Evolutionary conservation across 2,113 vertebrate species (phyloP).

Genomic region (Nansenia antarctica): DNA sequence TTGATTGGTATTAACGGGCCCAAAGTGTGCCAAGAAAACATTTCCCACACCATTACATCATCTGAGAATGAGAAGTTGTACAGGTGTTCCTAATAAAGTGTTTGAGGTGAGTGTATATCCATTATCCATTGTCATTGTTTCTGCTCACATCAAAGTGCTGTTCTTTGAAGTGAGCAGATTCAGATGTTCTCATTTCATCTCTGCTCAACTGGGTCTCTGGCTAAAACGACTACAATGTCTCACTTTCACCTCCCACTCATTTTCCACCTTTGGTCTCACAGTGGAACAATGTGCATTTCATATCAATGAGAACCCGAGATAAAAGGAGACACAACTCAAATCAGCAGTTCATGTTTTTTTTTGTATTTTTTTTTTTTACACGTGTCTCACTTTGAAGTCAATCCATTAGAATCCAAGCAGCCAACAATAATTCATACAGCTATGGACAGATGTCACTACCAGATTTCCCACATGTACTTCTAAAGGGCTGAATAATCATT

Average conservation of each 20-base stretch:
- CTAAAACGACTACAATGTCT: not conserved
- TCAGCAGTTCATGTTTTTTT: slow-evolving; percentile 32
- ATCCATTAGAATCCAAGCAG: not conserved
- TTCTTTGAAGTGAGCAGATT: not conserved
- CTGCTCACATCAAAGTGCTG: not conserved
- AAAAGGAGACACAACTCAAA: slow-evolving; percentile 42
- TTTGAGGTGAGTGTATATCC: too few species aligned
- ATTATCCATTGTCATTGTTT: too few species aligned
- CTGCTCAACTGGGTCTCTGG: not conserved
- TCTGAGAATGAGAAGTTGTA: too few species aligned
- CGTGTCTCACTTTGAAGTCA: slow-evolving; percentile 43
- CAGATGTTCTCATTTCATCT: not conserved
- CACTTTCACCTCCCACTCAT: slow-evolving; percentile 1
- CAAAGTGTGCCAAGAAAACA: too few species aligned
- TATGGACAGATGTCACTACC: not conserved
- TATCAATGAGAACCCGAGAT: slow-evolving; percentile 26
- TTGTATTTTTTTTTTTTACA: too few species aligned
- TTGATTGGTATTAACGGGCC: too few species aligned
- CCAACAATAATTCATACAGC: slow-evolving; percentile 28
- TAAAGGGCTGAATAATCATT: too few species aligned
- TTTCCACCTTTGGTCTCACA: slow-evolving; percentile 12
- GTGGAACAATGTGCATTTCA: slow-evolving; percentile 14
- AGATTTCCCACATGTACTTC: not conserved
- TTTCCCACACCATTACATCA: too few species aligned
- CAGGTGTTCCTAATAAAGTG: too few species aligned